Evolutionary conservation across 2,888 invertebrate genomes (phyloP).

Genomic region (Cataglyphis livida): DNA sequence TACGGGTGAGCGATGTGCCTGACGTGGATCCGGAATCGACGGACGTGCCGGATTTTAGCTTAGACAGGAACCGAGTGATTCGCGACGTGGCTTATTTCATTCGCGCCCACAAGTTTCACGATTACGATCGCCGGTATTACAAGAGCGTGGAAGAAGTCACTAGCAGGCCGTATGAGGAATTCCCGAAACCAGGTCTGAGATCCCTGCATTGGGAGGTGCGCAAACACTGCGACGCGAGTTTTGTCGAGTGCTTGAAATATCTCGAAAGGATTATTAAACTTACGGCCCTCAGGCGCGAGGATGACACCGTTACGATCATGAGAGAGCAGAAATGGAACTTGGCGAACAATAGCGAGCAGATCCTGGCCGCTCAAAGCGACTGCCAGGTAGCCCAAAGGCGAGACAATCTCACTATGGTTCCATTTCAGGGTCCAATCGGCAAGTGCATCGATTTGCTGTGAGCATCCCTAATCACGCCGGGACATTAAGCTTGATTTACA

Average conservation of each 20-base stretch:
- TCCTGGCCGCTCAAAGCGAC: conserved; percentile 85
- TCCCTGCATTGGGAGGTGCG: conserved; percentile 89
- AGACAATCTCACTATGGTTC: conserved; percentile 86
- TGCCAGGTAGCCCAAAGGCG: conserved; percentile 86
- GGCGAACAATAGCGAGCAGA: conserved; percentile 82
- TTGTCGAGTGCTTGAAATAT: conserved; percentile 88
- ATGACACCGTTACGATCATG: conserved; percentile 87
- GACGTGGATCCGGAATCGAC: conserved; percentile 65
- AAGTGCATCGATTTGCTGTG: conserved; percentile 57
- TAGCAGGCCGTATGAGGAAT: conserved; percentile 84
- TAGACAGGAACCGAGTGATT: conserved; percentile 85
- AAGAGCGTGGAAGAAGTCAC: conserved; percentile 78
- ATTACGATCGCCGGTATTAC: conserved; percentile 88
- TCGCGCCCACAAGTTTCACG: conserved; percentile 89
- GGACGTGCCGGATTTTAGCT: conserved; percentile 65
- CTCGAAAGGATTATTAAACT: conserved; percentile 84
- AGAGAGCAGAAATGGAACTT: conserved; percentile 86
- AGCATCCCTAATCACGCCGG: background rate
- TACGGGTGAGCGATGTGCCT: conserved; percentile 74
- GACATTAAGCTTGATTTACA: conserved; percentile 20
- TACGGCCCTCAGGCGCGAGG: conserved; percentile 86
- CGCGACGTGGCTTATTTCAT: conserved; percentile 88
- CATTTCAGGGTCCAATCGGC: conserved; percentile 87
- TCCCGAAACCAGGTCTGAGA: conserved; percentile 87
- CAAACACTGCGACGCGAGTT: conserved; percentile 87